Percentiles rank a stretch among this genome's conserved stretches.
Evolutionary conservation across 1,140 invertebrate species (phyloP).

Genomic region (Oryctes rhinoceros): DNA sequence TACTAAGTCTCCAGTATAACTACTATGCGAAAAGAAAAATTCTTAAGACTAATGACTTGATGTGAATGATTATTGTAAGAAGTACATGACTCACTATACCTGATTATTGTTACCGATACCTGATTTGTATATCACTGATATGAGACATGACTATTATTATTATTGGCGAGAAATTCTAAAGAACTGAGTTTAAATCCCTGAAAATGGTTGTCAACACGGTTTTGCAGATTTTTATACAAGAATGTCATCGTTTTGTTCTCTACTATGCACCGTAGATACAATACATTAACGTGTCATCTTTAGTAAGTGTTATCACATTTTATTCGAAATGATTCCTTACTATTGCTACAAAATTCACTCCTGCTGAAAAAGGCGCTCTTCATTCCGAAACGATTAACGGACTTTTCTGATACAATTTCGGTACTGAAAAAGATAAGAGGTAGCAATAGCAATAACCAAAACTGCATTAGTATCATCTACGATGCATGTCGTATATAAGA

Average conservation of each 20-base stretch:
- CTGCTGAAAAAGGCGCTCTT: too few species aligned
- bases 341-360: too few species aligned
- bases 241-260: not conserved
- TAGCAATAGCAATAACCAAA: too few species aligned
- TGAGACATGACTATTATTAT: conserved; percentile 45
- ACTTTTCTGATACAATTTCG: too few species aligned
- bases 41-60: conserved; percentile 49
- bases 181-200: conserved; percentile 48
- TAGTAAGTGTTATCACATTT: too few species aligned
- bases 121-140: conserved; percentile 53
- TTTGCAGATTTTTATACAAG: not conserved
- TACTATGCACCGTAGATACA: too few species aligned
- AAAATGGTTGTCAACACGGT: conserved; percentile 41
- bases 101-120: conserved; percentile 50
- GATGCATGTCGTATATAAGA: too few species aligned
- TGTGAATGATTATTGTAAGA: conserved; percentile 40
- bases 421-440: too few species aligned
- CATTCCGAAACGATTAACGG: too few species aligned
- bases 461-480: too few species aligned
- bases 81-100: conserved; percentile 45
- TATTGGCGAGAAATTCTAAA: conserved; percentile 44
- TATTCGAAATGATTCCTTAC: too few species aligned
- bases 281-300: too few species aligned
- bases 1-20: conserved; percentile 43
- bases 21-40: conserved; percentile 17